phyloP scores from a whole-genome alignment of 2,888 invertebrate genomes.

The Polydesmus complanatus region DNA sequence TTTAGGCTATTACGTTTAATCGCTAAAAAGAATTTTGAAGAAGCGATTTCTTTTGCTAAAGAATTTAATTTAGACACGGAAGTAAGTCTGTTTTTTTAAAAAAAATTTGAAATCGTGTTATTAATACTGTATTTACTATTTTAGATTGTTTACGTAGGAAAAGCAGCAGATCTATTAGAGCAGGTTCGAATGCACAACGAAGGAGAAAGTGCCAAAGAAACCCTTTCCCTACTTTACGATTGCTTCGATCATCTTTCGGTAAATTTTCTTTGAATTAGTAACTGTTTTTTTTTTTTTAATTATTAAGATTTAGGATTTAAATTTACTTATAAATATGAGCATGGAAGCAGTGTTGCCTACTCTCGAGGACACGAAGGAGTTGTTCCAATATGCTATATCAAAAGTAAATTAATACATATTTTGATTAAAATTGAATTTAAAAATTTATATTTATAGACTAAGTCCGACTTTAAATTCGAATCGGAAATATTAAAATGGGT shows the following conservation, averaged over 20 bases:
- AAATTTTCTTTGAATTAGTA: background rate
- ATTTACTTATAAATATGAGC: background rate
- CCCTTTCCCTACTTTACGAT: background rate
- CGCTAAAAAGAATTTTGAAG: background rate
- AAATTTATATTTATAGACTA: no score
- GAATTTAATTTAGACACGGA: background rate
- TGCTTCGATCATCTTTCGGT: background rate
- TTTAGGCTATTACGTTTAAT: background rate
- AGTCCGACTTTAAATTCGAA: no score
- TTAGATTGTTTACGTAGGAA: background rate
- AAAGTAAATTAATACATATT: background rate
- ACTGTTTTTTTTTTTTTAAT: background rate
- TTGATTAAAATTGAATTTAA: background rate
- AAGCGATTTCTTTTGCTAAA: background rate
- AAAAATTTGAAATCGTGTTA: no score
- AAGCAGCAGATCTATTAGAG: background rate
- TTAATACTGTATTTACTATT: background rate
- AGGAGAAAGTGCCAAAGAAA: background rate
- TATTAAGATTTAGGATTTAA: background rate
- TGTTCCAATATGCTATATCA: background rate
- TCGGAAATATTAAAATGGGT: no score
- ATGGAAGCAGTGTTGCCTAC: background rate
- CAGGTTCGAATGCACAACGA: background rate
- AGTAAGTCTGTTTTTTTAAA: background rate
- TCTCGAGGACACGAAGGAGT: background rate